These are phyloP conservation scores for Zoanthus gigantus DNA, from an alignment of 92 coral and sea anemone species.

Conservation along the genomic window DNA sequence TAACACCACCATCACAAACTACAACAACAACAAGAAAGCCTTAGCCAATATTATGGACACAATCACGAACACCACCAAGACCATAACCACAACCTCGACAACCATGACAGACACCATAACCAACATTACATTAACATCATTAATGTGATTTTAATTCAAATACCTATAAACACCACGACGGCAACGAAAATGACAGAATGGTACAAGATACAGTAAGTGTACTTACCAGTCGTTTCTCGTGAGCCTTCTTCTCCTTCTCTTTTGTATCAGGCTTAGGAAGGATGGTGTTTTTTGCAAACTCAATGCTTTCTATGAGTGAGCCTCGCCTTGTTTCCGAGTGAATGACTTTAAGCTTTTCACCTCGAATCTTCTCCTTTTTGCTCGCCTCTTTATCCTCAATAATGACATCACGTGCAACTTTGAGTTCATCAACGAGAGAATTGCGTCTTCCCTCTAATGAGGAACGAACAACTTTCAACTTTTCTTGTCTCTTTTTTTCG, in stretches of 20 bases:
- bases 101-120: too few relatives aligned
- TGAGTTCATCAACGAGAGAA: constrained; percentile 26
- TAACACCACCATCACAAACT: too few relatives aligned
- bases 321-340: constrained; percentile 17
- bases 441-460: constrained; percentile 10
- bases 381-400: neutral
- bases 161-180: neutral
- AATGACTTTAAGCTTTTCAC: constrained; percentile 25
- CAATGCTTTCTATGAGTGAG: neutral
- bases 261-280: neutral
- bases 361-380: constrained; percentile 1
- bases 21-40: too few relatives aligned
- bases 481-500: constrained; percentile 18
- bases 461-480: constrained; percentile 1
- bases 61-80: too few relatives aligned
- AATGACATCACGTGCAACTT: constrained; percentile 5
- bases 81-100: too few relatives aligned
- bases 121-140: too few relatives aligned
- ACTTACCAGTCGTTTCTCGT: constrained; percentile 19
- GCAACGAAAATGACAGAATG: neutral
- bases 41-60: too few relatives aligned
- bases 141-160: neutral
- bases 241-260: constrained; percentile 23
- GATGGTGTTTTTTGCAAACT: constrained; percentile 2
- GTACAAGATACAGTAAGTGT: neutral